Evolutionary conservation across 2,888 invertebrate genomes (phyloP).

Genomic region (Zele albiditarsus): DNA sequence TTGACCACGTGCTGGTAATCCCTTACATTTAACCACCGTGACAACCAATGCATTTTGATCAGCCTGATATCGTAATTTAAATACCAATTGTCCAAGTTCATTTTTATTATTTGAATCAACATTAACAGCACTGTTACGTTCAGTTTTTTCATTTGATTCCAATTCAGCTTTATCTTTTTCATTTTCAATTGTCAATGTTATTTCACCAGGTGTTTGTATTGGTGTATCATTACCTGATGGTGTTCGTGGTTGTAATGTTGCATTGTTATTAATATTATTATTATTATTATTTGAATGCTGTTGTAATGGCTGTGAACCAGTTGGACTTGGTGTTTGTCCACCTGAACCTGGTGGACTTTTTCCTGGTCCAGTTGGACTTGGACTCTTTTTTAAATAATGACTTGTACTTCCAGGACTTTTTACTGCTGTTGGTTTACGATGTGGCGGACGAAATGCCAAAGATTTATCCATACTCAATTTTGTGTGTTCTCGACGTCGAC

Average conservation of each 20-base stretch:
- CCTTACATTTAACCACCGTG: slow-evolving; percentile 91
- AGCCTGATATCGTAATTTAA: slow-evolving; percentile 90
- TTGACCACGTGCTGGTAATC: slow-evolving; percentile 89
- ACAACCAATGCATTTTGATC: slow-evolving; percentile 94
- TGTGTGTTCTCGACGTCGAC: slow-evolving; percentile 75
- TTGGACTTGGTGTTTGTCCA: slow-evolving; percentile 69
- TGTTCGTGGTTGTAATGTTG: slow-evolving; percentile 58
- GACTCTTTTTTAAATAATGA: slow-evolving; percentile 94
- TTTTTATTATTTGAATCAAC: slow-evolving; percentile 73
- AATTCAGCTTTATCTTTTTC: slow-evolving; percentile 76
- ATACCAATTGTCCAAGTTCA: slow-evolving; percentile 87
- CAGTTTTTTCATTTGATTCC: slow-evolving; percentile 77
- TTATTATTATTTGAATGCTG: slow-evolving; percentile 47
- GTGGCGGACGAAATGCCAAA: slow-evolving; percentile 81
- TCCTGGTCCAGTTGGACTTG: slow-evolving; percentile 84
- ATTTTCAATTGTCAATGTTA: slow-evolving; percentile 73
- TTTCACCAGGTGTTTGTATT: slow-evolving; percentile 68
- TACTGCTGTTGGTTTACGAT: slow-evolving; percentile 84
- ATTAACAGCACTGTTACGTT: slow-evolving; percentile 60
- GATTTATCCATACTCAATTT: slow-evolving; percentile 78
- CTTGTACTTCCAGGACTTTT: slow-evolving; percentile 88
- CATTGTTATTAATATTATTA: slow-evolving; percentile 45
- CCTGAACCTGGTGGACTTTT: slow-evolving; percentile 76
- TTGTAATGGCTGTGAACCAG: slow-evolving; percentile 58
- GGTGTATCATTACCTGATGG: slow-evolving; percentile 63